Base-by-base conservation (phyloP, 1,140 invertebrate species). In the Trichonephila clavipes region DNA sequence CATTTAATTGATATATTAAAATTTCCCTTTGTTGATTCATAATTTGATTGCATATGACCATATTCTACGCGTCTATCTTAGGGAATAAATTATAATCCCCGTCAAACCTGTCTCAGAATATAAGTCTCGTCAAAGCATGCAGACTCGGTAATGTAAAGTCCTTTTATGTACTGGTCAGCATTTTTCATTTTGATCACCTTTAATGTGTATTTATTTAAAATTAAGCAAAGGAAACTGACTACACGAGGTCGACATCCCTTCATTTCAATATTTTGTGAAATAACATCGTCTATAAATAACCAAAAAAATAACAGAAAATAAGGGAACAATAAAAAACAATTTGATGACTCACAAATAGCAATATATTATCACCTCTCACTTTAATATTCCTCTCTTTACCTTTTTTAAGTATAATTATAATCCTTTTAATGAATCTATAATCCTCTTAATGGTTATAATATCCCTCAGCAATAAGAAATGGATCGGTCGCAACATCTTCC, bases 361-460 rank as follows among this genome's bases (percentile, higher is more conserved):
- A 77, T 77, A 77, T 34, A 77, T 77, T 77, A 28, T 77, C 72
- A 40, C 72, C 72, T 77, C 34, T 34, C 28, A 19, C 34, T 77
- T 77, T 77, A 77, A 18, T 28, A 40, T 77, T 34, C 4, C 18
- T 16, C 34, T 7, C 18, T 5, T 28, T 18, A 18, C 28, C 72
- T 18, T 77, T 77, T 77, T 77, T 77, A 34, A 77, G 6, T 16
- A 34, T 19, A 16, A 77, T 28, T 77, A 77, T 77, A 77, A 77
- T 77, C 72, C 72, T 77, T 77, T 77, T 77, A 77, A 77, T 77
- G 28, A 40, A 77, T 77, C 72, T 77, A 77, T 77, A 77, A 77
- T 77, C 72, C 72, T 34, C 72, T 77, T 77, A 77, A 77, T 77
- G 72, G n/a, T 69, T 69, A 34, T 77, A 77, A 77, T 77, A 77